Evolutionary conservation across 2,113 vertebrate species (phyloP).

Genomic region (Trichomycterus rosablanca): DNA sequence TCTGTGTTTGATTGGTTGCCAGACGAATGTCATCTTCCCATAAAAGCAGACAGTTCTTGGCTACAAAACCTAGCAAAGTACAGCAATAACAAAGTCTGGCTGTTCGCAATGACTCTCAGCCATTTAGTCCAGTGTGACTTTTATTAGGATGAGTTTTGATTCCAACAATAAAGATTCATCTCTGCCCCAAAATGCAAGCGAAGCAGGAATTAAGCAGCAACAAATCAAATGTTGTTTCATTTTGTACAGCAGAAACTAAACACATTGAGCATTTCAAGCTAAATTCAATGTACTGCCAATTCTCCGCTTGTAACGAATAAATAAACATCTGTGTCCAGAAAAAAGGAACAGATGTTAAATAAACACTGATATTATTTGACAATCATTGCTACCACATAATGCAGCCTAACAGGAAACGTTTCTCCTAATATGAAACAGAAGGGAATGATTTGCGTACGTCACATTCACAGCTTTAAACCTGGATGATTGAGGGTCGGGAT

Average conservation of each 20-base stretch:
- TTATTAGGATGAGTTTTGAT: not conserved
- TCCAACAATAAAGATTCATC: not conserved
- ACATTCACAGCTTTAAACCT: slow-evolving; percentile 3
- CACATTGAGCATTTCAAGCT: slow-evolving; percentile 5
- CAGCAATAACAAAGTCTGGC: not conserved
- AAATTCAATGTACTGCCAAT: not conserved
- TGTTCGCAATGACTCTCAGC: not conserved
- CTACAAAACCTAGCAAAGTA: too few species aligned
- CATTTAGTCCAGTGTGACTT: not conserved
- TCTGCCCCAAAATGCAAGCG: not conserved
- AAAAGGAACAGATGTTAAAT: slow-evolving; percentile 21
- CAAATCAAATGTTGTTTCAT: slow-evolving; percentile 1
- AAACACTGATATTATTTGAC: slow-evolving; percentile 22
- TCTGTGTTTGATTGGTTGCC: too few species aligned
- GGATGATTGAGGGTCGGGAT: slow-evolving; percentile 15
- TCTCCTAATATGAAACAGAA: slow-evolving; percentile 5
- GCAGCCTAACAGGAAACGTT: slow-evolving; percentile 5
- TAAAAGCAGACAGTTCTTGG: too few species aligned
- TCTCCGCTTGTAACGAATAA: not conserved
- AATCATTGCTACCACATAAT: not conserved
- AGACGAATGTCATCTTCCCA: too few species aligned
- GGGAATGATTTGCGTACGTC: not conserved
- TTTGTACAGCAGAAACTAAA: not conserved
- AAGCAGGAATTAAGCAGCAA: slow-evolving; percentile 1
- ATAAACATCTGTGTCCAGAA: not conserved